These are phyloP conservation scores for Thaumetopoea pityocampa DNA, from an alignment of 1,140 invertebrate species.

Conservation along the genomic window DNA sequence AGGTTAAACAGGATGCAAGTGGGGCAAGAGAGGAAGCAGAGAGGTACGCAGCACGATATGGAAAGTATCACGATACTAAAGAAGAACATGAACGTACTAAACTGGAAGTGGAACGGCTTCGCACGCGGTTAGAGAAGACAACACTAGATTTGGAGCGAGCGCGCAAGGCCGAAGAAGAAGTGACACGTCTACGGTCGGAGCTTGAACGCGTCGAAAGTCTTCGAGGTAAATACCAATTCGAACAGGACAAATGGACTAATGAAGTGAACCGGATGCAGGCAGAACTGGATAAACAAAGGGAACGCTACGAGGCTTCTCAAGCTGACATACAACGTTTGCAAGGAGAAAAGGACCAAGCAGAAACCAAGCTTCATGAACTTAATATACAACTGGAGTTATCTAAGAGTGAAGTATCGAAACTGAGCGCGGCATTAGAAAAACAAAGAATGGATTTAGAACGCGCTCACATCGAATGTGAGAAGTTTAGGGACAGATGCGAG, in stretches of 20 bases:
- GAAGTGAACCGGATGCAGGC: conserved; percentile 67
- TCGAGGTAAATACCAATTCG: conserved; percentile 91
- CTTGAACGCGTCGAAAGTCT: conserved; percentile 85
- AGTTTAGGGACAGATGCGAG: conserved; percentile 88
- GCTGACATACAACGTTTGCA: conserved; percentile 84
- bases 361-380: conserved; percentile 86
- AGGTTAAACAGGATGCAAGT: conserved; percentile 82
- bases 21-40: conserved; percentile 83
- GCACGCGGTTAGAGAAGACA: conserved; percentile 89
- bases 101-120: conserved; percentile 88
- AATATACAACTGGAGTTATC: conserved; percentile 87
- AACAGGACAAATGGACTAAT: conserved; percentile 87
- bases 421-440: conserved; percentile 83
- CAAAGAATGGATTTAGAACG: conserved; percentile 86
- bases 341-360: conserved; percentile 81
- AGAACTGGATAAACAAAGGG: conserved; percentile 83
- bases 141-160: conserved; percentile 85
- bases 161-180: conserved; percentile 82
- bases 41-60: conserved; percentile 83
- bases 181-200: conserved; percentile 81
- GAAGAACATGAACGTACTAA: conserved; percentile 88
- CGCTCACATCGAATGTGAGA: conserved; percentile 89
- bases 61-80: conserved; percentile 88
- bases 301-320: conserved; percentile 84
- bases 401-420: conserved; percentile 85